A percentile compares a stretch with the other conserved stretches of the same genome.
Conservation (phyloP, 1,140 invertebrate genomes). For the Paralvinella palmiformis region DNA sequence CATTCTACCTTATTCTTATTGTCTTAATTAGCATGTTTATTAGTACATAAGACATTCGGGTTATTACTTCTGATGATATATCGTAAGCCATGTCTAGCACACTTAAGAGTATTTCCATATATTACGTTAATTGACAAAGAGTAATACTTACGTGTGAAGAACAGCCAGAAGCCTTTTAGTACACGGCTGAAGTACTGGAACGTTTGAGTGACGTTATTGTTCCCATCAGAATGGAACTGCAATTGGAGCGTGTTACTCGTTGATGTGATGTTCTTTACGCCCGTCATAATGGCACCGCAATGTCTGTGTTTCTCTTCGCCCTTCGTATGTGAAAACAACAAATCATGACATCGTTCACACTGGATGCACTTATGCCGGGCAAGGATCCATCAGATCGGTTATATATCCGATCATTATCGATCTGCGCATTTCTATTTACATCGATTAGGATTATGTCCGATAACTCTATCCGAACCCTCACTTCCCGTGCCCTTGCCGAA, state of each 20-base stretch:
- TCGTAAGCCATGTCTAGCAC: too few species aligned
- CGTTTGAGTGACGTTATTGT: slow-evolving; percentile 6
- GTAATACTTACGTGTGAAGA: slow-evolving; percentile 8
- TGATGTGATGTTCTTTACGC: slow-evolving; percentile 10
- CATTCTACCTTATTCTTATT: too few species aligned
- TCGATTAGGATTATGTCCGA: not conserved
- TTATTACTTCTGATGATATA: too few species aligned
- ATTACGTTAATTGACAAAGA: not conserved
- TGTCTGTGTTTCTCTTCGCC: slow-evolving; percentile 14
- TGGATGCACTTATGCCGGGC: too few species aligned
- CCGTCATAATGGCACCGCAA: slow-evolving; percentile 18
- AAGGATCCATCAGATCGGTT: too few species aligned
- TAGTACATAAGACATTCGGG: too few species aligned
- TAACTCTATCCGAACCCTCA: not conserved
- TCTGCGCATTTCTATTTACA: not conserved
- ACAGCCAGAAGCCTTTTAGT: slow-evolving; percentile 18
- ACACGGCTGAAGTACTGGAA: slow-evolving; percentile 17
- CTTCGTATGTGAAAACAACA: too few species aligned
- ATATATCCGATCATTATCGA: too few species aligned
- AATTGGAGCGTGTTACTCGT: not conserved
- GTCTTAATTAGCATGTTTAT: too few species aligned
- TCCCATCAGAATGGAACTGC: slow-evolving; percentile 14
- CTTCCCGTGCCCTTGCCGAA: too few species aligned
- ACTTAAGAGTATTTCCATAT: too few species aligned
- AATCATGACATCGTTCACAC: too few species aligned